Conservation (phyloP, 23 tunicate genomes). For the Halocynthia aurantium region DNA sequence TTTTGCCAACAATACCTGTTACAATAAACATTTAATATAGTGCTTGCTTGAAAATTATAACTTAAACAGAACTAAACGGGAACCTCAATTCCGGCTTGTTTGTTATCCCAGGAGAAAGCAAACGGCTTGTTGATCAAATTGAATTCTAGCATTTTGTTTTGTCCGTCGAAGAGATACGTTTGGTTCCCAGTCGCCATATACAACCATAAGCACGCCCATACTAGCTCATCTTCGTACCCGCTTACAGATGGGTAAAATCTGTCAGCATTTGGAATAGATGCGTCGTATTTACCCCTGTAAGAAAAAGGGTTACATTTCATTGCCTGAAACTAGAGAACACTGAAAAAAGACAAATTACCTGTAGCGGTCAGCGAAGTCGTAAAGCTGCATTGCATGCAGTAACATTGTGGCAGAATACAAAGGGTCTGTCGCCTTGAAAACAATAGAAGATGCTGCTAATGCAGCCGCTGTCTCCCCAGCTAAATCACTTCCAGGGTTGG, state of each 20-base stretch:
- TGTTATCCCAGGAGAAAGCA: constrained; percentile 15
- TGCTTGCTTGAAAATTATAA: too few relatives aligned
- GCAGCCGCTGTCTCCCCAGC: constrained; percentile 11
- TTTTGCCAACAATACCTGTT: too few relatives aligned
- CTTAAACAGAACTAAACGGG: too few relatives aligned
- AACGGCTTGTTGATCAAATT: constrained; percentile 5
- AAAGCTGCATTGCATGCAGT: neutral
- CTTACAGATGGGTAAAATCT: constrained; percentile 7
- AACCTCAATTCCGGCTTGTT: constrained; percentile 9
- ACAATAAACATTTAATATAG: too few relatives aligned
- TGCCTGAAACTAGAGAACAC: neutral
- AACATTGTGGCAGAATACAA: neutral
- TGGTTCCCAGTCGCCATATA: constrained; percentile 1
- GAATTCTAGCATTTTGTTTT: neutral
- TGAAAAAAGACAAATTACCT: neutral
- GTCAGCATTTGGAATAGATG: neutral
- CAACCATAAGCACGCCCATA: constrained; percentile 7
- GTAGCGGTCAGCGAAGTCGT: constrained; percentile 2
- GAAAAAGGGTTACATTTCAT: neutral
- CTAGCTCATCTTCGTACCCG: constrained; percentile 8
- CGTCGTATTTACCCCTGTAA: neutral
- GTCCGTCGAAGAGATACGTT: neutral
- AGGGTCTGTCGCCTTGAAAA: neutral
- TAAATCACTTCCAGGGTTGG: neutral
- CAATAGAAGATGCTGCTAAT: constrained; percentile 9